A percentile compares a stretch with the other conserved stretches of the same genome.
These are phyloP conservation scores for Lordiphosa collinella DNA, from an alignment of 1,140 invertebrate species.

Conservation along the genomic window DNA sequence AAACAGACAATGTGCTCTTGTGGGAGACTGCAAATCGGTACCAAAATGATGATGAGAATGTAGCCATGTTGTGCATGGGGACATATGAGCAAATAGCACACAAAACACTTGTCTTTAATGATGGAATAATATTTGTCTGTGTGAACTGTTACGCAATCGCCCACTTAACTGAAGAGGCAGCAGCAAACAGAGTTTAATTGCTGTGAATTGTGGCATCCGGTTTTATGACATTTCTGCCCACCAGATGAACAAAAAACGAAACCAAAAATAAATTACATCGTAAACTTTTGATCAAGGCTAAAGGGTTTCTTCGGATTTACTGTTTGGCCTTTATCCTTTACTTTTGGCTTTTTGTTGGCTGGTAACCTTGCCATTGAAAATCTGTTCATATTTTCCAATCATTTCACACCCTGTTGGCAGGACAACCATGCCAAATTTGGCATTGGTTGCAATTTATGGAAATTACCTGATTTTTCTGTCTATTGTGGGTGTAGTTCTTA, in stretches of 20 bases:
- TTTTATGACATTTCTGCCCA: constrained; percentile 11
- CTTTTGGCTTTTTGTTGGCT: too few relatives aligned
- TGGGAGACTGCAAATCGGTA: not conserved
- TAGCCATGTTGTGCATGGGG: constrained; percentile 18
- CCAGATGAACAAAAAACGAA: too few relatives aligned
- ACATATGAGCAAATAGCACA: constrained; percentile 38
- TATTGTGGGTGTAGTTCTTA: too few relatives aligned
- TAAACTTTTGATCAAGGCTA: too few relatives aligned
- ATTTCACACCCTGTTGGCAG: not conserved
- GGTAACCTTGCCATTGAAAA: too few relatives aligned
- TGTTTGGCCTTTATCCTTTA: too few relatives aligned
- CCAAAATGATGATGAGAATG: constrained; percentile 4
- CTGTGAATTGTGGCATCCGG: constrained; percentile 13
- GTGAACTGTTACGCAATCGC: too few relatives aligned
- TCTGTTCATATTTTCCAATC: too few relatives aligned
- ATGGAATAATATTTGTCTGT: constrained; percentile 56
- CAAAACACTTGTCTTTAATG: constrained; percentile 33
- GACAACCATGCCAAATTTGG: constrained; percentile 22
- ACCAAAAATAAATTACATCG: too few relatives aligned
- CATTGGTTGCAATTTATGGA: constrained; percentile 36
- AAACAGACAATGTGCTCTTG: constrained; percentile 7
- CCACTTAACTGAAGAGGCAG: too few relatives aligned
- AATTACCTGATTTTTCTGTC: constrained; percentile 31
- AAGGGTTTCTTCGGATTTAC: too few relatives aligned
- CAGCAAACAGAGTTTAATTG: constrained; percentile 29